Evolutionary conservation across 2,797 vertebrate genomes (phyloP), one percentile per base, ranked within the genome.

Genomic region (Melanotaenia parkinsoni): DNA sequence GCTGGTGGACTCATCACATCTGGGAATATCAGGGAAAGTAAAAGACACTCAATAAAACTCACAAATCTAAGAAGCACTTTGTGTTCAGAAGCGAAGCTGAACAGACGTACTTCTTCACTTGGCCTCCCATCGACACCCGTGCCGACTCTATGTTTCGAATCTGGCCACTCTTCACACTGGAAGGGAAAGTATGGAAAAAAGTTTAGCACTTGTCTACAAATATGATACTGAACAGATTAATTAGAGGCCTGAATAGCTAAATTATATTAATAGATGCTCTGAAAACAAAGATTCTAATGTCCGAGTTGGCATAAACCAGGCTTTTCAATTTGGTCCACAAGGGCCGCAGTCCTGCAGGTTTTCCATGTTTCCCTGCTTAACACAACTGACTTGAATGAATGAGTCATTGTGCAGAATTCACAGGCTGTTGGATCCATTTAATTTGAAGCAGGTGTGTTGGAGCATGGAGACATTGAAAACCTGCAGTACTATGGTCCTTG

Each of bases 101-200:
- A 38, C 4, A 67, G 20, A 86, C 92, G 26, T 91, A 95, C 95
- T 92, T 95, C 85, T 97, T 97, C 79, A 99, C 96, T 93, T 99
- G 98, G 72, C 98, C 98, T n/a, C 95, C 95, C 98, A 99, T 99
- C 37, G 98, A 99, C 54, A 99, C 97, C 30, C 96, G 93, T 5
- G 98, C 98, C 28, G 97, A 99, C 88, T 99, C 98, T 0, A 96
- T 87, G 89, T 99, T 99, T 87, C 98, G 91, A 86, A 99, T 99
- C 83, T 99, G 98, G 47, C 98, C 98, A 4, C 98, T 99, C 91
- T 99, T 99, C 79, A 99, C 97, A 80, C 98, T 99, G 63, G 10
- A n/a, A 70, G 12, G 13, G 79, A 26, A 58, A 43, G 43, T 13
- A 28, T n/a, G 63, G 18, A 1, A 28, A 51, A 2, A 22, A 0